These are phyloP conservation scores for Metallyticus violacea DNA, from an alignment of 2,888 invertebrate genomes.

Conservation along the genomic window DNA sequence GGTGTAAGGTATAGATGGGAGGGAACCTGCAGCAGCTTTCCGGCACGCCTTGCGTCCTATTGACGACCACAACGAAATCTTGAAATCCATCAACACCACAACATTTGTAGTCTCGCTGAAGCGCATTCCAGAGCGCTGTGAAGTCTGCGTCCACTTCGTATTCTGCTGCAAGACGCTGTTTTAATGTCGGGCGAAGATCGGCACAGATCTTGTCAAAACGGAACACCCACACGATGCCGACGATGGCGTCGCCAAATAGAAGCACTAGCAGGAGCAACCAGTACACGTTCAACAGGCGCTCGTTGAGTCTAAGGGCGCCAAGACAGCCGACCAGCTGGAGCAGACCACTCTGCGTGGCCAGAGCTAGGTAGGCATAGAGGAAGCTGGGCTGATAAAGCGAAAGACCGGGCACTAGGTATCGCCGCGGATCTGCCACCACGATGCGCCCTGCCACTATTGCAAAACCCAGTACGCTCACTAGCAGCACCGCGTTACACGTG, in stretches of 20 bases:
- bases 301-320: constrained; percentile 76
- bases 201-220: constrained; percentile 72
- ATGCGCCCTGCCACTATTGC: constrained; percentile 65
- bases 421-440: constrained; percentile 44
- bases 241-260: constrained; percentile 77
- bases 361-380: constrained; percentile 79
- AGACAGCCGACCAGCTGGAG: constrained; percentile 77
- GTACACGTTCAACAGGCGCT: constrained; percentile 77
- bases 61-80: constrained; percentile 39
- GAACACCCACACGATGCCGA: constrained; percentile 84
- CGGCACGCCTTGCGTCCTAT: constrained; percentile 13
- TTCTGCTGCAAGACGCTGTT: constrained; percentile 59
- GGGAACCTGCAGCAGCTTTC: constrained; percentile 18
- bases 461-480: constrained; percentile 78
- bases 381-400: constrained; percentile 77
- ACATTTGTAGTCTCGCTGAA: constrained; percentile 72
- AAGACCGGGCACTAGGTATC: constrained; percentile 67
- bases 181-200: constrained; percentile 67
- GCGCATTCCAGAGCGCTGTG: constrained; percentile 72
- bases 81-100: constrained; percentile 71
- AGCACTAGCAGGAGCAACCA: constrained; percentile 77
- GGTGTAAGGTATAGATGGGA: constrained; percentile 25
- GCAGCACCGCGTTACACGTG: constrained; percentile 84
- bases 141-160: constrained; percentile 72
- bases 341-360: constrained; percentile 67